Base-by-base conservation (phyloP, 2,888 invertebrate genomes). In the Drosophila testacea region DNA sequence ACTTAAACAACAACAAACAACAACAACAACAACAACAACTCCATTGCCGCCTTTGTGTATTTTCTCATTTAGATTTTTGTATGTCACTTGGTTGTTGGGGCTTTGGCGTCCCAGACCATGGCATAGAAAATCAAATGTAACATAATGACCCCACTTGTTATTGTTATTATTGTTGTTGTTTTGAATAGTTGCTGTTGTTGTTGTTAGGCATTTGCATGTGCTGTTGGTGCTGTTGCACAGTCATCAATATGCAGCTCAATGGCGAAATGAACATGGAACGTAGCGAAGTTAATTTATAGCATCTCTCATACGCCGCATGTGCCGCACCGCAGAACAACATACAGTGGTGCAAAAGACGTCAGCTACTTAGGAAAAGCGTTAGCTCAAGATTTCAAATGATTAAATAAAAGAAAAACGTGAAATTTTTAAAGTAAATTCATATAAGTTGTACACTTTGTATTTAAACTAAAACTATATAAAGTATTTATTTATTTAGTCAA, bases 61-160 rank as follows among this genome's bases (percentile, higher is more conserved):
- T 70, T 71, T 55, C 52, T 68, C 61, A 61, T 57, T 70, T 52
- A 42, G 34, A 46, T 54, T 56, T 67, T 50, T 67, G 57, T 83
- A 61, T 70, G 65, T 70, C 69, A 77, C 62, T 79, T 56, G 41
- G 42, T 56, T 48, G 44, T 22, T n/a, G 46, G 52, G 38, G 42
- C 69, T 59, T 70, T 61, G 47, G 59, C 73, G 91, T 83, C 90
- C 90, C 90, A 91, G 91, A 90, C 91, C 90, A 85, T 91, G 90
- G 87, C 90, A 90, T 91, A 91, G 91, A 91, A 91, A 88, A 77
- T 76, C 50, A 61, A 79, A 78, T 82, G 79, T 85, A 81, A 67
- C 68, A 73, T 61, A 75, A 60, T 74, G 64, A 67, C 54, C 73
- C 73, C 52, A 52, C 68, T 55, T 56, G 62, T 63, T 56, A 16